Conservation (phyloP, 2,888 invertebrate species). For the Perithous albicinctus region DNA sequence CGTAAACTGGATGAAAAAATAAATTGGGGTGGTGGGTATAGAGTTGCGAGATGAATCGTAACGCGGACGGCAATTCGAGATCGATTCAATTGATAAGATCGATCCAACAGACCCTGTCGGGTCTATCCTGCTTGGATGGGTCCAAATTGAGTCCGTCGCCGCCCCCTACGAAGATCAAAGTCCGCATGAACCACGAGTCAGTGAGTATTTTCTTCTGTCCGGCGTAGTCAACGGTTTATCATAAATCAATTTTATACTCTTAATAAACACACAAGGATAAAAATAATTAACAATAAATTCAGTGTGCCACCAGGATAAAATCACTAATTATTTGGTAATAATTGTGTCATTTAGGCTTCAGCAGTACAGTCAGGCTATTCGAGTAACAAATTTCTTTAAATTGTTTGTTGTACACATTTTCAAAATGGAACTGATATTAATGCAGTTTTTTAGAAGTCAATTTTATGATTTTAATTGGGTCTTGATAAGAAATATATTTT, state of each 20-base stretch:
- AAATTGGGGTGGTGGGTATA: slow-evolving; percentile 77
- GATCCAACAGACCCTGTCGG: slow-evolving; percentile 78
- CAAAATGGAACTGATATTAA: too few relatives aligned
- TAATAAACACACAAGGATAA: neutral
- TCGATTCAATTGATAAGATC: slow-evolving; percentile 74
- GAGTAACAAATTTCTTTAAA: too few relatives aligned
- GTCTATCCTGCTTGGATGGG: slow-evolving; percentile 79
- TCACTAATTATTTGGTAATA: too few relatives aligned
- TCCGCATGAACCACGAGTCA: slow-evolving; percentile 71
- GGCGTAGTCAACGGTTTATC: neutral
- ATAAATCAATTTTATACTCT: neutral
- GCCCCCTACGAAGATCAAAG: slow-evolving; percentile 79
- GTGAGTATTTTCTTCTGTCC: slow-evolving; percentile 70
- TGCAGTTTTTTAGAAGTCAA: too few relatives aligned
- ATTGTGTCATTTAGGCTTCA: too few relatives aligned
- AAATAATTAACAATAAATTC: too few relatives aligned
- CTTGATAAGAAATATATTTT: too few relatives aligned
- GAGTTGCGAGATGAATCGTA: slow-evolving; percentile 76
- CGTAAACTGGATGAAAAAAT: slow-evolving; percentile 23
- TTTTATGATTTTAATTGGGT: too few relatives aligned
- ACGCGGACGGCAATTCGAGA: slow-evolving; percentile 75
- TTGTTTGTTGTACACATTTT: too few relatives aligned
- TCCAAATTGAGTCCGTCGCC: slow-evolving; percentile 80
- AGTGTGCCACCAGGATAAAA: too few relatives aligned
- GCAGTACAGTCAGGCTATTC: too few relatives aligned